Base-by-base conservation (phyloP, 2,797 vertebrate genomes). In the Helicolenus hilgendorfi region DNA sequence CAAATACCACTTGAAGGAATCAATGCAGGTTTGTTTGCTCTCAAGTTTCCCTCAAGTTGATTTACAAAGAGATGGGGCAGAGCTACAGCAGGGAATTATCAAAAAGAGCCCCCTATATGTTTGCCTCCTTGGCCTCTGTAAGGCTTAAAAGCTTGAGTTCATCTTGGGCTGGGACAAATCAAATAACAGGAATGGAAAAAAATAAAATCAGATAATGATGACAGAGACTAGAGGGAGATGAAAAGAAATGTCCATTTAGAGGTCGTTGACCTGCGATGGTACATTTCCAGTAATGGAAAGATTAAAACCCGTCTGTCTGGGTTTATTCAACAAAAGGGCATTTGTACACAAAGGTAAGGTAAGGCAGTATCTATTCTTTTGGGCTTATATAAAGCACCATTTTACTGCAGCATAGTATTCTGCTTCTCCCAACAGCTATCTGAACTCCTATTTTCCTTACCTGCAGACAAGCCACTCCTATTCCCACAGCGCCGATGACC, bases 381-480 rank as follows among this genome's bases (percentile, higher is more conserved):
- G 13, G 26, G 2, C 6, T 77, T 56, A 2, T 33, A 36, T 76
- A 58, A 41, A 70, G 63, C 14, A 60, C 11, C 18, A 13, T 67
- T 36, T 58, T 11, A 24, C 71, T 24, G 26, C 5, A 27, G n/a
- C 71, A 49, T 11, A 18, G 15, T n/a, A 6, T 75, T 29, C 45
- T 31, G 24, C n/a, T 73, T 49, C 10, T 62, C 69, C 69, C 20
- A 68, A 18, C 8, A 36, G 7, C 11, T 0, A 1, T 41, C 11
- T 70, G 2, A 35, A 58, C 7, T 58, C 22, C 8, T 4, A 5
- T 24, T 62, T 45, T 7, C 53, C 97, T 92, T 86, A 98, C 98
- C 97, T 98, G 98, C 63, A 98, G 94, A 89, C 98, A 98, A 71
- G 98, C 98, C 88, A 98, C 98, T 24, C 98, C 98, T 7, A 98